Base-by-base conservation (phyloP, 2,888 invertebrate species). In the Limnephilus marmoratus region DNA sequence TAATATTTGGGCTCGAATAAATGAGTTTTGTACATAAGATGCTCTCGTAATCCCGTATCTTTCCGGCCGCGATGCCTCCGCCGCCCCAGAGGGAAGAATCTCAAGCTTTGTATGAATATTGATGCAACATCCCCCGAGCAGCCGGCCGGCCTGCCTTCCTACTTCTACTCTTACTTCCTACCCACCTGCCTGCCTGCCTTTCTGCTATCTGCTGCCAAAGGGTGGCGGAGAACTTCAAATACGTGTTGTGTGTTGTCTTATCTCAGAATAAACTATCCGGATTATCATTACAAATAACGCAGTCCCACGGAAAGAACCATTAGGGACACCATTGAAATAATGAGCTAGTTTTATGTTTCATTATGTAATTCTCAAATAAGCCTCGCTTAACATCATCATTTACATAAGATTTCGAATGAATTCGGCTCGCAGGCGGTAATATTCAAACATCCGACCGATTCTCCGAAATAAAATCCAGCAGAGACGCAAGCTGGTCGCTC, bases 1-100 rank as follows among this genome's bases (percentile, higher is more conserved):
- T 83, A 91, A 89, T 89, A 83, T 91, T 88, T 90, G 31, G 92
- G 91, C 83, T 34, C 49, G 89, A 90, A 89, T 83, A 91, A 82
- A 91, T 90, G 83, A 91, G 88, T n/a, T 90, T 68, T 88, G 45
- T 89, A 82, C 68, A 85, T 89, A 49, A 91, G 87, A 90, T 80
- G 81, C 80, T 91, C 80, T 80, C 83, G n/a, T 89, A 91, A 83
- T 88, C 89, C 91, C 91, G 82, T 82, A 91, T 87, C 45, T 41
- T 45, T 24, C 91, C 82, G 29, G 49, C 85, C 80, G 24, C 68
- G n/a, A 53, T 68, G 31, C 87, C 45, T 87, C 31, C 86, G 31
- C 45, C 49, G 49, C 49, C 87, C 13, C 12, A 53, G 31, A 53
- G 29, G 31, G 53, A 87, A 34, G 87, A 53, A 87, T 87, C 87